These are phyloP conservation scores for Anoplolepis gracilipes DNA, from an alignment of 1,140 invertebrate genomes.

Conservation along the genomic window DNA sequence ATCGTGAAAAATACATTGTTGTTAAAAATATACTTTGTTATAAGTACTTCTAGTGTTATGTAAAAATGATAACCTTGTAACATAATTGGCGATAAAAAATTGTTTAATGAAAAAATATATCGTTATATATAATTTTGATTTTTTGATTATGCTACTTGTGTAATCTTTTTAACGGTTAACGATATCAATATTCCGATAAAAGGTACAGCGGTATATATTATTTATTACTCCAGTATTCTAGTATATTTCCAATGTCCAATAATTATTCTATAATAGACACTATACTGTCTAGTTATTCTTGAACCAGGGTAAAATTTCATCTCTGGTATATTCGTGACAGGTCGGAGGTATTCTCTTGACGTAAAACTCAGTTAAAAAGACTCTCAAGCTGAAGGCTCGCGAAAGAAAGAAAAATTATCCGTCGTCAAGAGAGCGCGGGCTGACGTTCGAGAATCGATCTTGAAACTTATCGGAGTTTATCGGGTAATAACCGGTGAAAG, in stretches of 20 bases:
- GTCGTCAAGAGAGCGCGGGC: conserved; percentile 41
- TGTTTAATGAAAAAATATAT: neutral
- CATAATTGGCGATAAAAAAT: neutral
- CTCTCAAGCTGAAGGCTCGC: neutral
- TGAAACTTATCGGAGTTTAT: conserved; percentile 74
- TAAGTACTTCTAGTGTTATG: neutral
- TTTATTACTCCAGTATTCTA: no score
- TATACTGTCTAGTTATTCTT: neutral
- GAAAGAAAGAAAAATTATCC: conserved; percentile 33
- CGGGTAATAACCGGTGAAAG: conserved; percentile 69
- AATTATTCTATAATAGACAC: conserved; percentile 10
- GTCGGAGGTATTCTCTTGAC: neutral
- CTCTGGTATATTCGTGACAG: neutral
- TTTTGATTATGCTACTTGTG: neutral
- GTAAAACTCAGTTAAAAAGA: conserved; percentile 16
- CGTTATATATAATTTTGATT: neutral
- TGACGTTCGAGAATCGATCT: conserved; percentile 74
- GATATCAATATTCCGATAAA: neutral
- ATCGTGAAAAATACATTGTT: neutral
- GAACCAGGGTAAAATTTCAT: neutral
- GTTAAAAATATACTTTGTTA: neutral
- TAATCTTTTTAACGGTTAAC: no score
- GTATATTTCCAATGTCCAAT: neutral
- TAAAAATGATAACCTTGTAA: neutral
- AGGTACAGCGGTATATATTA: neutral